Base-by-base conservation (phyloP, 2,113 vertebrate genomes). In the Malurus melanocephalus region DNA sequence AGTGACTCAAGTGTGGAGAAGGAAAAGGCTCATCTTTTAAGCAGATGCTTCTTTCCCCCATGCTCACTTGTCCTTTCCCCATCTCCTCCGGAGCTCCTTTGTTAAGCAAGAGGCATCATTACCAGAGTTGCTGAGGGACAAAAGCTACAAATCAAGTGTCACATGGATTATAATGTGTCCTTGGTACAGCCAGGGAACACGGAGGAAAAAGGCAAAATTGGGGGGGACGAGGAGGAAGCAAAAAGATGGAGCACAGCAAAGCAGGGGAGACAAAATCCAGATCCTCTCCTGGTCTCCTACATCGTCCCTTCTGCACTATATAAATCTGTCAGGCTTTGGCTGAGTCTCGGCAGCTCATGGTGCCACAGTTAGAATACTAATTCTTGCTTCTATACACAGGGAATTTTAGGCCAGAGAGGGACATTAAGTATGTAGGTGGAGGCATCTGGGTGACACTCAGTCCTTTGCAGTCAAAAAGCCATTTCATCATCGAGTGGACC, bases 321-420 rank as follows among this genome's bases (percentile, higher is more conserved):
- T 93, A 91, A 93, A 96, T 95, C 92, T 94, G 80, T 93, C 93
- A 90, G 7, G 73, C 30, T 88, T 75, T 88, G 83, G 74, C 92
- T 10, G 11, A 46, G 10, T 62, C 66, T 62, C 5, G 26, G 80
- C 80, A 84, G 71, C 56, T 81, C 40, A 38, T 62, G 55, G 42
- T 62, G 71, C 55, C 67, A 80, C 74, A 67, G 53, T 45, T 73
- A 59, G 93, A 86, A 87, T 93, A 52, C 78, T 93, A 87, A 90
- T 91, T 57, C 46, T 90, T 79, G n/a, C 73, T 76, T 55, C 62
- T 85, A 12, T 3, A 1, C 60, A 32, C 3, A 32, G 42, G 59
- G 74, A 78, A 49, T 79, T 92, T 79, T 33, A 62, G 71, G 40
- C 45, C 24, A 52, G 52, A 76, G 45, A 33, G 80, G 42, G 45